Conservation (phyloP, 2,888 invertebrate species). For the Tenthredo livida region DNA sequence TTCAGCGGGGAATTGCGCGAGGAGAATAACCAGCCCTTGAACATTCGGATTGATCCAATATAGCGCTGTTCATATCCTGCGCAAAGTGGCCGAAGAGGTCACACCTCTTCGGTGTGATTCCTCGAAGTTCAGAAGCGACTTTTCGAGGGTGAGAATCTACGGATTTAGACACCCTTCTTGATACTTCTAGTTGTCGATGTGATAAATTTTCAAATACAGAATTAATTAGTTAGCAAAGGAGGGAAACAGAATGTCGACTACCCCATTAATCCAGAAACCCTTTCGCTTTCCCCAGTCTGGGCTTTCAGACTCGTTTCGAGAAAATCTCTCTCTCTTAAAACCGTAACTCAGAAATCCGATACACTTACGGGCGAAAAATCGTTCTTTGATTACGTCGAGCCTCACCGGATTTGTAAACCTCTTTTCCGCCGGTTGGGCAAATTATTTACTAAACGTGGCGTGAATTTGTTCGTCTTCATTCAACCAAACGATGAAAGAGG, state of each 20-base stretch:
- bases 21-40: too few relatives aligned
- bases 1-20: too few relatives aligned
- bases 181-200: not conserved
- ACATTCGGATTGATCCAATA: too few relatives aligned
- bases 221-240: not conserved
- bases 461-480: not conserved
- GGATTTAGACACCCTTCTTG: too few relatives aligned
- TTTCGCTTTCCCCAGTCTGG: not conserved
- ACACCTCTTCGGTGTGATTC: too few relatives aligned
- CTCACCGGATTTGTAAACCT: not conserved
- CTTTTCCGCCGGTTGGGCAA: slow-evolving; percentile 5
- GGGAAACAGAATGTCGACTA: not conserved
- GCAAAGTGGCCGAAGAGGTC: too few relatives aligned
- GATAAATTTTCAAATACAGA: not conserved
- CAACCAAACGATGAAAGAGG: not conserved
- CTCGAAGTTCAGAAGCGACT: too few relatives aligned
- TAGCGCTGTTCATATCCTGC: too few relatives aligned
- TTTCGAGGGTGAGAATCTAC: too few relatives aligned
- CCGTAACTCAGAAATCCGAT: slow-evolving; percentile 36
- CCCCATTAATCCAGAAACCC: not conserved
- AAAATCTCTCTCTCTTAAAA: not conserved
- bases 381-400: slow-evolving; percentile 20
- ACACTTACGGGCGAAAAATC: slow-evolving; percentile 8
- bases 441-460: slow-evolving; percentile 20
- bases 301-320: not conserved